Evolutionary conservation across 2,888 invertebrate genomes (phyloP).

Genomic region (Gonocerus acuteangulatus): DNA sequence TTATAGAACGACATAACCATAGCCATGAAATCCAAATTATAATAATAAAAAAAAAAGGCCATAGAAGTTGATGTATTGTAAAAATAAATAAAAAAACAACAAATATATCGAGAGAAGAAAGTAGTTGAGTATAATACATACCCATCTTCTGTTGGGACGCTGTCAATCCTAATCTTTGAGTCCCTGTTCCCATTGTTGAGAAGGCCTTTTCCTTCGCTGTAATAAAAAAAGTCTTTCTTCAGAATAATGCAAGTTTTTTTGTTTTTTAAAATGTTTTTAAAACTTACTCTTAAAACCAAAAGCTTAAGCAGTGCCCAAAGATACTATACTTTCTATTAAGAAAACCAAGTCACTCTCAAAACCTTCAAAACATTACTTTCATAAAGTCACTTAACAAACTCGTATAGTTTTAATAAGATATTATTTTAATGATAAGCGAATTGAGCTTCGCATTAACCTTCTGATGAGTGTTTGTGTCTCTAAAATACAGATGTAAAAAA

Average conservation of each 20-base stretch:
- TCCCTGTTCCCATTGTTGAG: conserved; percentile 56
- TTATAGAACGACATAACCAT: too few relatives aligned
- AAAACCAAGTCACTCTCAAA: background rate
- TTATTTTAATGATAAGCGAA: too few relatives aligned
- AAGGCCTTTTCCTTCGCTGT: conserved; percentile 62
- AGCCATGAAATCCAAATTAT: too few relatives aligned
- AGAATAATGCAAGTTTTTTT: background rate
- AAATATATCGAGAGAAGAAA: too few relatives aligned
- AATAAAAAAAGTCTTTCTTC: conserved; percentile 30
- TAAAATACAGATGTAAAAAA: too few relatives aligned
- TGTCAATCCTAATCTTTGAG: conserved; percentile 49
- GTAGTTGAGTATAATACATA: conserved; percentile 27
- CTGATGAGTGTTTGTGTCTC: too few relatives aligned
- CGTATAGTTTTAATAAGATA: too few relatives aligned
- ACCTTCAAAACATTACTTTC: background rate
- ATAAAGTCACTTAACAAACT: conserved; percentile 4
- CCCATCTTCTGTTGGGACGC: conserved; percentile 37
- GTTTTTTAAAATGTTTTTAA: background rate
- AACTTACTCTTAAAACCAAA: conserved; percentile 23
- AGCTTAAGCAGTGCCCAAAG: conserved; percentile 23
- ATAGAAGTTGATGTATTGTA: too few relatives aligned
- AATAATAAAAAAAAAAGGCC: too few relatives aligned
- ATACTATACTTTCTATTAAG: background rate
- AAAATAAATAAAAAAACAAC: too few relatives aligned
- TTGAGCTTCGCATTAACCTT: too few relatives aligned